Base-by-base conservation (phyloP, 2,888 invertebrate species). In the Drosophila testacea region DNA sequence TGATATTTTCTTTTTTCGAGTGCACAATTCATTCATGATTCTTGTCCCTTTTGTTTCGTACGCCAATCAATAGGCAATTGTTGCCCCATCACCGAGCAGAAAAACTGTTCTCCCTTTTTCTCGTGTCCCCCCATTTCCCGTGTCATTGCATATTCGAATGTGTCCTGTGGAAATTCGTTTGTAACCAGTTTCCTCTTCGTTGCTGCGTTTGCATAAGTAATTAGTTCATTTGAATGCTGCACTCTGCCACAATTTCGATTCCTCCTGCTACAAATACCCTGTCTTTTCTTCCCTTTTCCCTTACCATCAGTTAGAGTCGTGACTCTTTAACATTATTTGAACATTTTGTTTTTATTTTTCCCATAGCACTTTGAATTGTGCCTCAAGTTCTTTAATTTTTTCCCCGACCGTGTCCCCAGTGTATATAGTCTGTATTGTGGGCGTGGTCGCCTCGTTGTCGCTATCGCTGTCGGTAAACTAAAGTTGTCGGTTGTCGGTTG, bases 181-280 rank as follows among this genome's bases (percentile, higher is more conserved):
- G 48, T 41, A 7, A 39, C 61, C 50, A 38, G 61, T 60, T 65
- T 60, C 22, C 64, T 36, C 50, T 47, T 27, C 55, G 63, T 48
- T 34, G 62, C 51, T 67, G 63, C 65, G 68, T 77, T 64, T 86
- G 84, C 81, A 87, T 87, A 81, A 86, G 76, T 83, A 83, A 85
- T 78, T 78, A 69, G 59, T 68, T 68, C 63, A 77, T 77, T 81
- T 74, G 61, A 59, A 60, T 63, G 47, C n/a, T 16, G 52, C 47
- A 60, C 54, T 16, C 41, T 13, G 22, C 11, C 9, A 5, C 56
- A 56, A 36, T 39, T 41, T 39, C 38, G 34, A 34, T 36, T 16
- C 34, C 16, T 32, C 13, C 9, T 28, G 16, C 41, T 10, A 2
- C 50, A 16, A 11, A n/a, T 6, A n/a, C 6, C 11, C 11, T 47